These are phyloP conservation scores for Tragopan temminckii DNA, from an alignment of 2,797 vertebrate species.

Conservation along the genomic window DNA sequence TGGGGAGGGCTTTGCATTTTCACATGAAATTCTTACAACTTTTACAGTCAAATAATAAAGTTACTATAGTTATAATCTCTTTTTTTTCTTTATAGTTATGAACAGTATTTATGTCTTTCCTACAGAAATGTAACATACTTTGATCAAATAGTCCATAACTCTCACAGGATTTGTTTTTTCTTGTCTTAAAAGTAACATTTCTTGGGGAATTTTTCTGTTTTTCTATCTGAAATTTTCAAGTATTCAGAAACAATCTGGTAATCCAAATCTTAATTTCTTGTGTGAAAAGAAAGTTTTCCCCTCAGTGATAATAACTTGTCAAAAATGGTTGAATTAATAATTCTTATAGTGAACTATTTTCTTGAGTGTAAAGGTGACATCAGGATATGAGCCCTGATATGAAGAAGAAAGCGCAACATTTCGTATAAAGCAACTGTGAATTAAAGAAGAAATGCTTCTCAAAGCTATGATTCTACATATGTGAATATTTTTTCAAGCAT, in stretches of 20 bases:
- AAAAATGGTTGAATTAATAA: background rate
- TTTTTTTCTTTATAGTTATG: background rate
- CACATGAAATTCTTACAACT: background rate
- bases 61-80: background rate
- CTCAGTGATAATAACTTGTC: accelerated
- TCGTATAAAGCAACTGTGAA: background rate
- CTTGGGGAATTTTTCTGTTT: background rate
- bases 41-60: background rate
- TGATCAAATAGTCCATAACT: background rate
- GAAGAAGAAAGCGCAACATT: background rate
- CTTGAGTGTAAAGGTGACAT: background rate
- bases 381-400: background rate
- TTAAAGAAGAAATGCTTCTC: background rate
- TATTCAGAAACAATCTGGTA: background rate
- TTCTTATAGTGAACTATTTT: background rate
- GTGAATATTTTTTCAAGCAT: background rate
- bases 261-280: background rate
- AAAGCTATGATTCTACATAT: background rate
- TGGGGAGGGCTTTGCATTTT: background rate
- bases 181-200: background rate
- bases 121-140: background rate
- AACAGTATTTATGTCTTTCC: background rate
- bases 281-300: accelerated
- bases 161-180: background rate
- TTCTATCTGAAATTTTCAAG: background rate